A percentile compares a stretch with the other conserved stretches of the same genome.
phyloP scores from a whole-genome alignment of 2,797 vertebrate genomes.

The Muraenolepis orangiensis region DNA sequence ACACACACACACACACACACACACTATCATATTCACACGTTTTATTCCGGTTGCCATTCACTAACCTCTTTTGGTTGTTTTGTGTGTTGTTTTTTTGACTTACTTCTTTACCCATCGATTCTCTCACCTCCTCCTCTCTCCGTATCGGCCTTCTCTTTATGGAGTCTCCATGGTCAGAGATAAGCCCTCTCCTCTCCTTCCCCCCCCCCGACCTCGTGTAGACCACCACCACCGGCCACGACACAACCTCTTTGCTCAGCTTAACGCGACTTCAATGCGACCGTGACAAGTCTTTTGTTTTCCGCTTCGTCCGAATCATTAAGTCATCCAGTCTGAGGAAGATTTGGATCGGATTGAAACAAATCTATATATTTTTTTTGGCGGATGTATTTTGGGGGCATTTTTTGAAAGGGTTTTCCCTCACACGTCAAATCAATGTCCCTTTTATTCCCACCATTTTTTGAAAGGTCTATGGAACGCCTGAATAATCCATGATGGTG shows the following conservation, averaged over 20 bases:
- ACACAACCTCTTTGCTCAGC: too few relatives aligned
- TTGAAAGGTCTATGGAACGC: not conserved
- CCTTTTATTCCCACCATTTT: not conserved
- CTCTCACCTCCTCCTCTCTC: not conserved
- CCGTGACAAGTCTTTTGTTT: too few relatives aligned
- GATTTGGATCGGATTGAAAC: too few relatives aligned
- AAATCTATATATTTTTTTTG: too few relatives aligned
- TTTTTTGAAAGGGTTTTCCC: not conserved
- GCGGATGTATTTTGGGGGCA: not conserved
- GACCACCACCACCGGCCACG: too few relatives aligned
- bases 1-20: too few relatives aligned
- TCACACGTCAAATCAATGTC: not conserved
- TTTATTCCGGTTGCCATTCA: not conserved
- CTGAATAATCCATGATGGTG: not conserved
- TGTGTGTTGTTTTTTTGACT: not conserved
- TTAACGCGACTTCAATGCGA: too few relatives aligned
- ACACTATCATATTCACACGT: not conserved
- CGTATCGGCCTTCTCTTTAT: not conserved
- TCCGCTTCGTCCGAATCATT: too few relatives aligned
- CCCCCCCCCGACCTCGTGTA: too few relatives aligned
- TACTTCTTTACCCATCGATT: not conserved
- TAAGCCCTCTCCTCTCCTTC: not conserved
- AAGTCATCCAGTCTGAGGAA: too few relatives aligned
- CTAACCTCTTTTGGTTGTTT: not conserved
- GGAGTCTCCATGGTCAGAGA: not conserved